Percentiles rank a stretch among this genome's conserved stretches.
Evolutionary conservation across 2,797 vertebrate species (phyloP).

Genomic region (Pseudochirops corinnae): DNA sequence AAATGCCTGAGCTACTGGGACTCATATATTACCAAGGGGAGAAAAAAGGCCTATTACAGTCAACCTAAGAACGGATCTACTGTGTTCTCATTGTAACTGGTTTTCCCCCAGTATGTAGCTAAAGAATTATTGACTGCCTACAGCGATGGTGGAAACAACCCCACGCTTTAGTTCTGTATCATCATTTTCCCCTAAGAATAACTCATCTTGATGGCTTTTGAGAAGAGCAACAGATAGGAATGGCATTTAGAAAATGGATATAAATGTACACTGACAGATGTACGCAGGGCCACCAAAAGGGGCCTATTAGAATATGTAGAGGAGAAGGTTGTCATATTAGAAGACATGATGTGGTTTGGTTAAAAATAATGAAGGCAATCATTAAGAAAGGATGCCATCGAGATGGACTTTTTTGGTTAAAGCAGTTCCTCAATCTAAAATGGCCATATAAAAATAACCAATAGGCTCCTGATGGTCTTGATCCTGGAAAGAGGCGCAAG

Average conservation of each 20-base stretch:
- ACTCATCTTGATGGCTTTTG: conserved; percentile 24
- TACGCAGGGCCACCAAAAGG: not conserved
- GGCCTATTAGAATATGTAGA: not conserved
- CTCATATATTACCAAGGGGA: not conserved
- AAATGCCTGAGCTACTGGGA: not conserved
- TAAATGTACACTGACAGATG: conserved; percentile 17
- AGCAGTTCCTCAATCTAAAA: not conserved
- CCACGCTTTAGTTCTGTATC: conserved; percentile 57
- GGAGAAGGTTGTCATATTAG: not conserved
- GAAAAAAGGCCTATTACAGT: not conserved
- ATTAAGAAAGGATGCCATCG: not conserved
- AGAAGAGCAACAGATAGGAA: conserved; percentile 27
- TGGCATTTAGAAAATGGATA: conserved; percentile 34
- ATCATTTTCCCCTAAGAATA: conserved; percentile 32
- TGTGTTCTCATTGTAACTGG: conserved; percentile 25
- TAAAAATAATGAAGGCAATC: not conserved
- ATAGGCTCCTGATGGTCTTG: not conserved
- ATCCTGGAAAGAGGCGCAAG: not conserved
- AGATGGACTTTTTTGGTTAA: not conserved
- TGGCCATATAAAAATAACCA: not conserved
- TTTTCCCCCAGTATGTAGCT: conserved; percentile 31
- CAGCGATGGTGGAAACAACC: conserved; percentile 54
- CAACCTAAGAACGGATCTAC: conserved; percentile 22
- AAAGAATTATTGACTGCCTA: conserved; percentile 3
- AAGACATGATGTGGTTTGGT: not conserved